Conservation (phyloP, 2,888 invertebrate species). For the Drosophila phalerata region DNA sequence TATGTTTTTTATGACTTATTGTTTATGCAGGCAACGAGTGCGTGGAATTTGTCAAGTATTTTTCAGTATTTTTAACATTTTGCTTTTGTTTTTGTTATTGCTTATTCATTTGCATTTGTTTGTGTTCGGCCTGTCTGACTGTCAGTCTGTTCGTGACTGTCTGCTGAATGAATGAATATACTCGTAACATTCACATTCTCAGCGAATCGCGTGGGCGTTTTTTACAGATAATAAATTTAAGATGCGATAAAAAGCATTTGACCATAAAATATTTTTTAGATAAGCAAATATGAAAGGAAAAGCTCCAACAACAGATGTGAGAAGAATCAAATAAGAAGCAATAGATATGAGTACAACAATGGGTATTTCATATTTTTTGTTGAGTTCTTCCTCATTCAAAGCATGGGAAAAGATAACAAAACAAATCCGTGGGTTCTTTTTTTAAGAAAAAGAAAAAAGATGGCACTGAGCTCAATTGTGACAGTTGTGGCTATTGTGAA, state of each 20-base stretch:
- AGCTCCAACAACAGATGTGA: constrained; percentile 35
- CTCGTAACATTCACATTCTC: constrained; percentile 49
- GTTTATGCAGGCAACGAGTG: constrained; percentile 60
- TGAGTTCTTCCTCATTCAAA: constrained; percentile 28
- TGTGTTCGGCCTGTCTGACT: constrained; percentile 26
- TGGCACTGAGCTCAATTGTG: constrained; percentile 26
- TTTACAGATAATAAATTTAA: constrained; percentile 71
- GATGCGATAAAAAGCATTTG: constrained; percentile 69
- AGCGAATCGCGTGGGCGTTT: constrained; percentile 68
- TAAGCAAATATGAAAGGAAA: constrained; percentile 61
- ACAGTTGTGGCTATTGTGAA: constrained; percentile 39
- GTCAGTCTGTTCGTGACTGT: constrained; percentile 22
- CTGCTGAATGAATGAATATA: constrained; percentile 38
- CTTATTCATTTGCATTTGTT: constrained; percentile 49
- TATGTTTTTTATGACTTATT: constrained; percentile 61
- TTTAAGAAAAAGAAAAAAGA: constrained; percentile 1
- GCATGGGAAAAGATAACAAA: constrained; percentile 65
- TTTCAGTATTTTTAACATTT: constrained; percentile 51
- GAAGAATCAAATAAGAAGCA: constrained; percentile 24
- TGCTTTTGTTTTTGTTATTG: constrained; percentile 22
- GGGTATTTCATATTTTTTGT: constrained; percentile 21
- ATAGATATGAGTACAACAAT: constrained; percentile 46
- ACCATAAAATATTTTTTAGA: constrained; percentile 60
- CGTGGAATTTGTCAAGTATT: constrained; percentile 65
- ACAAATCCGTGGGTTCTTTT: constrained; percentile 61